Base-by-base conservation (phyloP, 2,797 vertebrate species). In the Sciaenops ocellatus region DNA sequence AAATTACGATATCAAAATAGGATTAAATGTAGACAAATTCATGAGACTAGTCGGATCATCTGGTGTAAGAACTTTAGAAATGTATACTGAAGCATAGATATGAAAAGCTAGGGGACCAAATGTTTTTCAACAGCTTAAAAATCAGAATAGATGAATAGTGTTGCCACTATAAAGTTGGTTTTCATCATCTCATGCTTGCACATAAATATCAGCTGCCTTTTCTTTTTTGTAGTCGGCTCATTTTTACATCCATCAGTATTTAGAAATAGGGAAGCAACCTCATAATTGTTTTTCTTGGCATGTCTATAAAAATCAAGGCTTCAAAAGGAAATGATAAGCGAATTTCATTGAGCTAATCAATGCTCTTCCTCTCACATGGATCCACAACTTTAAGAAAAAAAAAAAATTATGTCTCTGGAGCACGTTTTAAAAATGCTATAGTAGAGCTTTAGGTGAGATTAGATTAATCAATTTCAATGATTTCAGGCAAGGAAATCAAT, bases 21-120 rank as follows among this genome's bases (percentile, higher is more conserved):
- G 44, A 69, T 15, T 38, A 56, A 78, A 75, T 73, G 30, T 68
- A 71, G 69, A 78, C 48, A 76, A 79, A 87, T 76, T 26, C 62
- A 63, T 18, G 44, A 71, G 51, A 59, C 12, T 48, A 61, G 62
- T 72, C 54, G 18, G 44, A 22, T 65, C 78, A 78, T 79, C 69
- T 80, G 70, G 47, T 76, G 30, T 24, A 24, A 69, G 41, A 70
- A 48, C 77, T 79, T 80, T 60, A 50, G 20, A 51, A 18, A 69
- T 54, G 34, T 26, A 71, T 17, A 50, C 50, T 63, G n/a, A 28
- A 63, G 76, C 6, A 60, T n/a, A 77, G 47, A 75, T 79, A 46
- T 68, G 56, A 69, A 67, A 63, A 18, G 61, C 22, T 76, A 70
- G 42, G 28, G 30, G 34, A 18, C 44, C 56, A 30, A 77, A 56